Evolutionary conservation across 2,888 invertebrate species (phyloP), one percentile per base, ranked within the genome.

Genomic region (Drosophila cyrtoloma): DNA sequence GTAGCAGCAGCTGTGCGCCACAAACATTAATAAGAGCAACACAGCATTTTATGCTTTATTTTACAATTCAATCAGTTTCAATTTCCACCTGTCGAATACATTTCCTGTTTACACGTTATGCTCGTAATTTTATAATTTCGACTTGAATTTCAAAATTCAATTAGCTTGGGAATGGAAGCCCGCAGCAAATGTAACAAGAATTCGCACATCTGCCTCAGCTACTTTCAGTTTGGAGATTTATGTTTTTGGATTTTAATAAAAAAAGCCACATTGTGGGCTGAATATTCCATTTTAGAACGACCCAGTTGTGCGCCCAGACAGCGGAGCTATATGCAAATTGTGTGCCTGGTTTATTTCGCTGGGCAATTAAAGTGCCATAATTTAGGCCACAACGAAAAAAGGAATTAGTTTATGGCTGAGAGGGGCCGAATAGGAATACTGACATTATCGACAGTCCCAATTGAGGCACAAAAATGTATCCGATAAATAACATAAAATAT

Each of bases 21-120:
- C 22, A 67, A 75, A 66, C 74, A 76, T 73, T 69, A 82, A 79
- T 78, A 75, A 75, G 64, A 73, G 67, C 72, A 75, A 52, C 64
- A 71, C 68, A 73, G 47, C 52, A 79, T 87, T 87, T 89, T 84
- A 86, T 87, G 87, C 86, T 66, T 71, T 74, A 73, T 77, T 87
- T 88, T 86, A 81, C 88, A 87, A 89, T 87, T 88, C 90, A 87
- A 89, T 89, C 87, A 86, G 86, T 79, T 88, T 89, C 81, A 82
- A 88, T 87, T 87, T 87, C 90, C 87, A 87, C 88, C 87, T 87
- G 90, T 86, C 89, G 85, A 87, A 90, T 80, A 82, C 74, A 84
- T 90, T 90, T 87, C 88, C 89, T 86, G 77, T 82, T 78, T 72
- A 77, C 90, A 85, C 88, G 82, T 89, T 86, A 85, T 87, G 78